phyloP scores from a whole-genome alignment of 1,140 invertebrate species.

The Dufourea novaeangliae region DNA sequence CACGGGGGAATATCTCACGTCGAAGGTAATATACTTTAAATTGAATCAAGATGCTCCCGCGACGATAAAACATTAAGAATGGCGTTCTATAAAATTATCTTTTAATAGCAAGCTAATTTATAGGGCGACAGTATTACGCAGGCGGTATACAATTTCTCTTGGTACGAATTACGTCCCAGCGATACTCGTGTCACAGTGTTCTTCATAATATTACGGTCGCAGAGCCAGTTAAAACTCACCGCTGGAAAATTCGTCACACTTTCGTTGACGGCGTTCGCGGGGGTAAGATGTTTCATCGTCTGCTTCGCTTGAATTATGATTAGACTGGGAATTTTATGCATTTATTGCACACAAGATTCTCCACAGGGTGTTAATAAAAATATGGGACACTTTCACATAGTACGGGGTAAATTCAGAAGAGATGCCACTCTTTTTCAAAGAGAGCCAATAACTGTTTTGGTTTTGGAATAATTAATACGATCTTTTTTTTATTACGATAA shows the following conservation, averaged over 20 bases:
- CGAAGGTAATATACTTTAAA: constrained; percentile 31
- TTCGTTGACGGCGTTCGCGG: constrained; percentile 48
- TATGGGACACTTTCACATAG: too few species aligned
- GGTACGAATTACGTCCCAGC: constrained; percentile 46
- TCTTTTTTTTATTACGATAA: too few species aligned
- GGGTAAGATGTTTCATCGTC: constrained; percentile 54
- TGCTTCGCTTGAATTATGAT: too few species aligned
- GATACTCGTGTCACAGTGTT: constrained; percentile 29
- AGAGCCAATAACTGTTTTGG: too few species aligned
- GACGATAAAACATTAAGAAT: neutral
- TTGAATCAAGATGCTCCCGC: too few species aligned
- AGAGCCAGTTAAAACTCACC: constrained; percentile 39
- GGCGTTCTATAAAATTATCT: neutral
- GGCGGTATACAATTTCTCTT: constrained; percentile 34
- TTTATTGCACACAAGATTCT: too few species aligned
- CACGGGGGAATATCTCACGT: constrained; percentile 55
- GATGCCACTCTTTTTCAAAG: too few species aligned
- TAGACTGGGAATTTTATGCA: too few species aligned
- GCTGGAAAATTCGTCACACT: constrained; percentile 48
- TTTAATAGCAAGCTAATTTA: neutral
- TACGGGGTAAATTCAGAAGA: too few species aligned
- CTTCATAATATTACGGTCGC: constrained; percentile 45
- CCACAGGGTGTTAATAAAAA: too few species aligned
- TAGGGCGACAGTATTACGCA: constrained; percentile 37
- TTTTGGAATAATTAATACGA: too few species aligned